These are phyloP conservation scores for Rostratula benghalensis DNA, from an alignment of 2,113 vertebrate species.

Conservation along the genomic window DNA sequence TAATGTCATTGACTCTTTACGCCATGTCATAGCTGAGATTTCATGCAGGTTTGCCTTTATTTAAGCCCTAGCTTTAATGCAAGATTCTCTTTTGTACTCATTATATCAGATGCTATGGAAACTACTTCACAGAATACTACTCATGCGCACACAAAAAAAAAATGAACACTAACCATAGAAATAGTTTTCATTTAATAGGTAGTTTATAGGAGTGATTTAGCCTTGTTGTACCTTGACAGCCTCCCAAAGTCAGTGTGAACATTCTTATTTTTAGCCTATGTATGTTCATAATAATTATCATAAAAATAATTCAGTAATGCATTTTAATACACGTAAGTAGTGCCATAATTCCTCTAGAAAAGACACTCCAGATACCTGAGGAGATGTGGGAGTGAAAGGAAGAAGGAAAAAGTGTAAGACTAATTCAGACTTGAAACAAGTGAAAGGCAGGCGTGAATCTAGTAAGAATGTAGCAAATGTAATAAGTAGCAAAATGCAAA, in stretches of 20 bases:
- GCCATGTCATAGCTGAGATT: neutral
- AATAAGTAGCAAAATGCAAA: neutral
- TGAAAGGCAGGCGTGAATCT: neutral
- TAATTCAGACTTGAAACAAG: neutral
- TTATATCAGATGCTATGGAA: neutral
- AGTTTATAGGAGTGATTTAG: neutral
- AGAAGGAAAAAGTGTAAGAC: neutral
- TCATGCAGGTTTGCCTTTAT: neutral
- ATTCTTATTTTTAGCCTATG: neutral
- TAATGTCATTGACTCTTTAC: neutral
- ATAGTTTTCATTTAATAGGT: neutral
- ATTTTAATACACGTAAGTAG: neutral
- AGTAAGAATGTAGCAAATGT: too few species aligned
- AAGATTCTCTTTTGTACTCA: neutral
- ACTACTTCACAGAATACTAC: neutral
- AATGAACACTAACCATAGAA: neutral
- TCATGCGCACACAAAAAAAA: neutral
- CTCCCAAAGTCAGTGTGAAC: neutral
- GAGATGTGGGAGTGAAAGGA: accelerated
- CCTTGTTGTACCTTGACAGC: neutral
- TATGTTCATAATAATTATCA: neutral
- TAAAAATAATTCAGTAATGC: neutral
- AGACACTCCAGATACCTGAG: neutral
- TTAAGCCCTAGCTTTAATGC: neutral
- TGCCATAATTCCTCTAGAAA: neutral